These are phyloP conservation scores for Achlya flavicornis DNA, from an alignment of 2,888 invertebrate genomes.

Conservation along the genomic window DNA sequence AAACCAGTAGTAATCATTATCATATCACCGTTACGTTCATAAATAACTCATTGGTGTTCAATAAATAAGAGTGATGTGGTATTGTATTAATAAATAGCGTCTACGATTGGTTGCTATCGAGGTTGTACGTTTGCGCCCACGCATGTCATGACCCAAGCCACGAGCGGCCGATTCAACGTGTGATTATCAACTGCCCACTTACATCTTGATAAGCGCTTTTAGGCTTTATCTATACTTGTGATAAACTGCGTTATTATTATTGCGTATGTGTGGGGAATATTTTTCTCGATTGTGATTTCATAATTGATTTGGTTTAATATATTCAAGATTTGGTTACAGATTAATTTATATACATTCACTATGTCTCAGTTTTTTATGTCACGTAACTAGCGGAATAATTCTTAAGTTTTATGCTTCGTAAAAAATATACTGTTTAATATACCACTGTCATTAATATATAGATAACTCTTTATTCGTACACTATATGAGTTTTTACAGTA, in stretches of 20 bases:
- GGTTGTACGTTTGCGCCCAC: slow-evolving; percentile 59
- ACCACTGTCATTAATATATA: no score
- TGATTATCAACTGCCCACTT: slow-evolving; percentile 33
- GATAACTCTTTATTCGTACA: no score
- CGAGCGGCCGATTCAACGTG: slow-evolving; percentile 42
- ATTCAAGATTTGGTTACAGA: not conserved
- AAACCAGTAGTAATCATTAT: slow-evolving; percentile 18
- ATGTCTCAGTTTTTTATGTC: no score
- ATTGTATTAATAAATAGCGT: slow-evolving; percentile 62
- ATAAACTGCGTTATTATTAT: slow-evolving; percentile 12
- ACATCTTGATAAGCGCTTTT: slow-evolving; percentile 24
- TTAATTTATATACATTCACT: not conserved
- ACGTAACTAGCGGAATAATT: not conserved
- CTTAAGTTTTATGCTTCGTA: no score
- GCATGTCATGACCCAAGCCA: slow-evolving; percentile 62
- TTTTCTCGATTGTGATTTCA: not conserved
- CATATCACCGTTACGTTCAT: slow-evolving; percentile 28
- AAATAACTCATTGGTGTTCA: slow-evolving; percentile 54
- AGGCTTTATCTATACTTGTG: not conserved
- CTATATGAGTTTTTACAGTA: no score
- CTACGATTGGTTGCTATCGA: slow-evolving; percentile 51
- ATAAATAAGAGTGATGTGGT: slow-evolving; percentile 61
- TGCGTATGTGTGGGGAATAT: not conserved
- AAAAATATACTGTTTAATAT: no score
- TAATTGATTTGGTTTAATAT: not conserved